Percentiles rank a stretch among this genome's conserved stretches.
These are phyloP conservation scores for Pelagia noctiluca DNA, from an alignment of 30 jellyfish, hydroid and myxozoan genomes.

Conservation along the genomic window DNA sequence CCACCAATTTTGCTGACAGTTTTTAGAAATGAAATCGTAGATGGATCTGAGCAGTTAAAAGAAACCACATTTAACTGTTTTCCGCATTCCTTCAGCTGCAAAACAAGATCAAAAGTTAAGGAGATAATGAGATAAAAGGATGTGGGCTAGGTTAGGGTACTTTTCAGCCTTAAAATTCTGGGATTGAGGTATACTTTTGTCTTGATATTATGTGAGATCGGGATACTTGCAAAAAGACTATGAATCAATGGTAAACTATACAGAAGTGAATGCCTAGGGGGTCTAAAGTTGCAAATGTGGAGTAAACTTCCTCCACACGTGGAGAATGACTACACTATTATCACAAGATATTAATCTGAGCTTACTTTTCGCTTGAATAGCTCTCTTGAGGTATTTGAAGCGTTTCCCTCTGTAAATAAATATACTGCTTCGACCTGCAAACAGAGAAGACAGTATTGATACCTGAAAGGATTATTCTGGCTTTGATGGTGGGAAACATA, in stretches of 20 bases:
- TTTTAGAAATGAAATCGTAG: slow-evolving; percentile 59
- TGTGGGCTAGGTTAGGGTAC: too few species aligned
- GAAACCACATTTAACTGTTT: slow-evolving; percentile 82
- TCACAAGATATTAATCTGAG: not conserved
- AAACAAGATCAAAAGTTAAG: too few species aligned
- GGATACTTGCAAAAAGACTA: too few species aligned
- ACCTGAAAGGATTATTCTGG: not conserved
- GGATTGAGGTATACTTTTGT: too few species aligned
- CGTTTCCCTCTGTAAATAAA: slow-evolving; percentile 79
- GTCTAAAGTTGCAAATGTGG: too few species aligned
- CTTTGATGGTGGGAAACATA: too few species aligned
- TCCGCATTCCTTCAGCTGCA: slow-evolving; percentile 78
- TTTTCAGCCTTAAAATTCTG: too few species aligned
- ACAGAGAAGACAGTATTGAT: not conserved
- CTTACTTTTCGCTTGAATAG: slow-evolving; percentile 79
- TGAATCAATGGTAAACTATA: too few species aligned
- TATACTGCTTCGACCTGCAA: slow-evolving; percentile 91
- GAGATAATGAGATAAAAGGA: too few species aligned
- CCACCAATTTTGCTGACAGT: slow-evolving; percentile 64
- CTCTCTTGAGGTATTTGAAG: slow-evolving; percentile 73
- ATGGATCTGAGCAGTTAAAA: slow-evolving; percentile 63
- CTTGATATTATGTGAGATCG: too few species aligned
- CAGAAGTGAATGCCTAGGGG: too few species aligned
- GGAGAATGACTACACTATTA: not conserved
- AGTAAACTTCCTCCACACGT: not conserved